These are phyloP conservation scores for Montifringilla adamsi DNA, from an alignment of 2,113 vertebrate species.

Conservation along the genomic window DNA sequence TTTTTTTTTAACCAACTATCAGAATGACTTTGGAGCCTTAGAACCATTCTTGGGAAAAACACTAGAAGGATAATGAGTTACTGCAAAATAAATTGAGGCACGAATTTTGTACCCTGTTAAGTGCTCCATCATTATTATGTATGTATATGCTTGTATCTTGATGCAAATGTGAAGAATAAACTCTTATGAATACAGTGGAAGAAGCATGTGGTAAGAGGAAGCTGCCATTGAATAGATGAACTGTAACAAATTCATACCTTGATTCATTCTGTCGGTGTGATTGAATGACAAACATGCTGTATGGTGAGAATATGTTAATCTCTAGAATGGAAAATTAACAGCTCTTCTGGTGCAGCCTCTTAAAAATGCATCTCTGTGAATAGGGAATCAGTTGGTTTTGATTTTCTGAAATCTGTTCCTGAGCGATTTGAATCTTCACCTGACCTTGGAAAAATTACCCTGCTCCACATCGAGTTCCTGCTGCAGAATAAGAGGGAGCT, in stretches of 20 bases:
- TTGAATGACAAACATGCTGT: not conserved
- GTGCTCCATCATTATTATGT: not conserved
- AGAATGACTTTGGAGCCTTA: not conserved
- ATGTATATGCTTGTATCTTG: not conserved
- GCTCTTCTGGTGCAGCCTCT: constrained; percentile 30
- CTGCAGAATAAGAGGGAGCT: constrained; percentile 82
- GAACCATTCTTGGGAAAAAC: not conserved
- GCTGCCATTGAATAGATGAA: not conserved
- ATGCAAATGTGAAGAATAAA: not conserved
- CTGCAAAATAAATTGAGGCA: not conserved
- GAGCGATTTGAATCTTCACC: constrained; percentile 84
- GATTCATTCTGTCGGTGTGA: not conserved
- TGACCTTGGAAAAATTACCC: constrained; percentile 77
- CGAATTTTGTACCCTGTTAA: not conserved
- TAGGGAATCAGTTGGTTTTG: constrained; percentile 85
- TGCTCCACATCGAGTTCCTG: constrained; percentile 85
- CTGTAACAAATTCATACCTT: constrained; percentile 4
- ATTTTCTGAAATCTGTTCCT: constrained; percentile 80
- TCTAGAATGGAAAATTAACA: constrained; percentile 21
- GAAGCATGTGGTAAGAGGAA: not conserved
- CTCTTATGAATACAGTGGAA: not conserved
- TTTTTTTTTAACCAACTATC: not conserved
- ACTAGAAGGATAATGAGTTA: not conserved
- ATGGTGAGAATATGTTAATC: not conserved
- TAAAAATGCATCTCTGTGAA: constrained; percentile 55